Conservation (phyloP, 2,888 invertebrate species). For the Tetragonisca angustula region DNA sequence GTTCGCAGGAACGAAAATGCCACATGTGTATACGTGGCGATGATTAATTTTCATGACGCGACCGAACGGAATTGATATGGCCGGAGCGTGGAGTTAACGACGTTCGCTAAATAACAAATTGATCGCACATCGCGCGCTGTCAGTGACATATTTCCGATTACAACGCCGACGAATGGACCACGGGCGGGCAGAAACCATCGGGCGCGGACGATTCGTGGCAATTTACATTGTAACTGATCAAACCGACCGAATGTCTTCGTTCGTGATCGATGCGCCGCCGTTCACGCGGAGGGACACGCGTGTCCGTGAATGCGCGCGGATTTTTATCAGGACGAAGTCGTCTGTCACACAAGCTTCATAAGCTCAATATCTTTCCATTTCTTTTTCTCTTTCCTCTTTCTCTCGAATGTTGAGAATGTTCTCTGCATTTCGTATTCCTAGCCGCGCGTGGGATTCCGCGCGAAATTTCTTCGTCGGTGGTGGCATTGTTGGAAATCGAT, state of each 20-base stretch:
- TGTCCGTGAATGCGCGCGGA: neutral
- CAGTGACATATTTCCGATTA: slow-evolving; percentile 57
- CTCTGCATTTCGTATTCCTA: neutral
- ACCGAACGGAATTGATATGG: slow-evolving; percentile 48
- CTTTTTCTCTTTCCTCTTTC: too few relatives aligned
- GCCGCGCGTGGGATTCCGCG: neutral
- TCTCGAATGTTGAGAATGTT: too few relatives aligned
- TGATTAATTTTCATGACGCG: slow-evolving; percentile 55
- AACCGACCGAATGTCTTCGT: slow-evolving; percentile 4
- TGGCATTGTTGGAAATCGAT: slow-evolving; percentile 27
- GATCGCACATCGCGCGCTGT: slow-evolving; percentile 55
- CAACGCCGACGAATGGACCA: slow-evolving; percentile 45
- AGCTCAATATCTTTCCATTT: too few relatives aligned
- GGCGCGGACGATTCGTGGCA: slow-evolving; percentile 12
- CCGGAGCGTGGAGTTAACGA: slow-evolving; percentile 56
- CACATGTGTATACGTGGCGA: slow-evolving; percentile 23
- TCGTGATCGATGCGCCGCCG: neutral
- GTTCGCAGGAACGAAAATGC: slow-evolving; percentile 2
- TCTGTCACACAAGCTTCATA: too few relatives aligned
- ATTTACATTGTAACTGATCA: slow-evolving; percentile 24
- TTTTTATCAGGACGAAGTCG: too few relatives aligned
- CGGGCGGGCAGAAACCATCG: slow-evolving; percentile 29
- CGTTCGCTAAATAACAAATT: slow-evolving; percentile 70
- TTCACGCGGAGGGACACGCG: neutral
- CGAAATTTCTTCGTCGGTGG: slow-evolving; percentile 3